Evolutionary conservation across 2,888 invertebrate species (phyloP), one percentile per base, ranked within the genome.

Genomic region (Dryomyza anilis): DNA sequence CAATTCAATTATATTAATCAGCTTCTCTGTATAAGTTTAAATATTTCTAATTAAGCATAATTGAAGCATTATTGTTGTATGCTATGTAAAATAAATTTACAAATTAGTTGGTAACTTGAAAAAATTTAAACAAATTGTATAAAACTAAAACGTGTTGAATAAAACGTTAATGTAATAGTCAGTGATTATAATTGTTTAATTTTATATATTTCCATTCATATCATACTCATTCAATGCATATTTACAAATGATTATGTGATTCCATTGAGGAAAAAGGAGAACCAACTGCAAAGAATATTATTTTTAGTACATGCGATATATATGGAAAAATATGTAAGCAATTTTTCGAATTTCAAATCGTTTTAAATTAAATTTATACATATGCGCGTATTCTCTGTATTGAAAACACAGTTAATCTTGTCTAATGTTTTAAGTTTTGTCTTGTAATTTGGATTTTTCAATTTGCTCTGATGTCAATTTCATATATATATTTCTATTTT

Each of bases 171-270:
- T n/a, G 39, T 6, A 39, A 14, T 39, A 39, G 39, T n/a, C 39
- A 39, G 39, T 39, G n/a, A 3, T 39, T 56, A 39, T 21, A 55
- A 52, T 7, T 56, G 3, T 19, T 46, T 36, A 19, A 25, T 14
- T 29, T 19, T 19, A 45, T 0, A 21, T 48, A 59, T 27, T 46
- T 48, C 23, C 21, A 46, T 59, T 59, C 23, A 19, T 1, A 30
- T 29, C 29, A 52, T 27, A 36, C 36, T 60, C 60, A 23, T 52
- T 25, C 25, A 60, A 4, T 60, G 39, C 39, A 60, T 39, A 61
- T 53, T 53, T 53, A 61, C 52, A 61, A 43, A 61, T 53, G 45
- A 58, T n/a, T 21, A 16, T 14, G 16, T 21, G 14, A n/a, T 46
- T 52, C 59, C 21, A 10, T 33, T 36, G 59, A 50, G 23, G 46